Conservation (phyloP, 2,797 vertebrate genomes). For the Coranthus polyacanthus region DNA sequence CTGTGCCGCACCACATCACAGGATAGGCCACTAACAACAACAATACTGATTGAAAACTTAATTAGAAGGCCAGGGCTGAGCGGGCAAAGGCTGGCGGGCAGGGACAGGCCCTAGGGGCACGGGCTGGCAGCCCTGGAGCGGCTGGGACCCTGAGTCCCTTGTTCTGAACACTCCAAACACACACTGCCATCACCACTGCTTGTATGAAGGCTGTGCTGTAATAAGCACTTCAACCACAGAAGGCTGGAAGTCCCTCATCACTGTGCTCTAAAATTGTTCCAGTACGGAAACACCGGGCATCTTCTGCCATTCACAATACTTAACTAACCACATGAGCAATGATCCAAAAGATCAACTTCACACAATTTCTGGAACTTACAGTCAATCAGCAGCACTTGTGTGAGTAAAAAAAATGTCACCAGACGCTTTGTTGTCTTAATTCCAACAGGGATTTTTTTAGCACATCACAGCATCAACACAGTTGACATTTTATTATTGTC, state of each 20-base stretch:
- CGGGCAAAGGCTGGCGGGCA: conserved; percentile 68
- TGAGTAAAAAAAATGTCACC: neutral
- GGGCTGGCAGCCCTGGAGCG: conserved; percentile 51
- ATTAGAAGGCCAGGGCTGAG: conserved; percentile 82
- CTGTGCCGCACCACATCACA: conserved; percentile 76
- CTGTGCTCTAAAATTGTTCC: conserved; percentile 5
- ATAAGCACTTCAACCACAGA: conserved; percentile 43
- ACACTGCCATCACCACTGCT: conserved; percentile 40
- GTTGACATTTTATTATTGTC: no score
- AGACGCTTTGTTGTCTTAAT: conserved; percentile 1
- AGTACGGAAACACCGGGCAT: neutral
- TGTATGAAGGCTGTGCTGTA: conserved; percentile 49
- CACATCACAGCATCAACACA: neutral
- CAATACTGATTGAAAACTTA: conserved; percentile 84
- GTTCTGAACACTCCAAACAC: conserved; percentile 62
- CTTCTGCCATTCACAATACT: no score
- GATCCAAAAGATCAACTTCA: no score
- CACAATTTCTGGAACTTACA: no score
- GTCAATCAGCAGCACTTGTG: no score
- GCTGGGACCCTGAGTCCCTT: conserved; percentile 49
- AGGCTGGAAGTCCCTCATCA: conserved; percentile 28
- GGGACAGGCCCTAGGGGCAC: conserved; percentile 60
- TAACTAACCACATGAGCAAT: no score
- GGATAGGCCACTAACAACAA: conserved; percentile 78
- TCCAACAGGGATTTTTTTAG: neutral